phyloP scores from a whole-genome alignment of 2,797 vertebrate species.

The Syngnathus acus region DNA sequence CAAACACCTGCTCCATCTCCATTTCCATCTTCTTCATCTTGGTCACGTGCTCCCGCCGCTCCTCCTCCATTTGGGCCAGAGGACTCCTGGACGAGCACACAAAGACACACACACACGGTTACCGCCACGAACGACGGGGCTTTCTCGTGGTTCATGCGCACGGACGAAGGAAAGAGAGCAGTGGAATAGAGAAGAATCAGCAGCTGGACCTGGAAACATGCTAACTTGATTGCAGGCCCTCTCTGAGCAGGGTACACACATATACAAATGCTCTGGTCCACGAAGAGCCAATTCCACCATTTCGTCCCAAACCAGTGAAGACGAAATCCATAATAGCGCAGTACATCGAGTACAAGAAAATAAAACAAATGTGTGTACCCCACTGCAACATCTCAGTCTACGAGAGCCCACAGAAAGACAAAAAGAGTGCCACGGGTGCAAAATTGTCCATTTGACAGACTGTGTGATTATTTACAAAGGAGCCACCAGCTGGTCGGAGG shows the following conservation, averaged over 20 bases:
- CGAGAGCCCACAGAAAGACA: background rate
- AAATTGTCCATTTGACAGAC: background rate
- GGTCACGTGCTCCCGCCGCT: conserved; percentile 89
- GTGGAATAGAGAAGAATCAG: background rate
- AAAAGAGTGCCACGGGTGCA: background rate
- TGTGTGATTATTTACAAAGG: background rate
- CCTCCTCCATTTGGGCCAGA: conserved; percentile 97
- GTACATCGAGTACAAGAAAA: background rate
- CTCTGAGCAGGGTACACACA: background rate
- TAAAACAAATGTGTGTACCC: background rate
- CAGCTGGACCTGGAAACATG: background rate
- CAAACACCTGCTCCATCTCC: conserved; percentile 99
- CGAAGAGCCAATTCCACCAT: background rate
- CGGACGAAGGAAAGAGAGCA: background rate
- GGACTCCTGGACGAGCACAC: conserved; percentile 79
- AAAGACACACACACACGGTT: conserved; percentile 11
- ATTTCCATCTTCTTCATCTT: conserved; percentile 99
- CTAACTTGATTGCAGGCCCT: background rate
- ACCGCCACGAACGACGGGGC: background rate
- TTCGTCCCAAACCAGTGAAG: background rate
- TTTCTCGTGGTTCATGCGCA: background rate
- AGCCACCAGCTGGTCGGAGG: background rate
- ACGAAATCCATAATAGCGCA: background rate
- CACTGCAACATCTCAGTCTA: background rate
- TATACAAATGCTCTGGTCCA: background rate